phyloP scores from a whole-genome alignment of 2,888 invertebrate species.

The Drosophila robusta region DNA sequence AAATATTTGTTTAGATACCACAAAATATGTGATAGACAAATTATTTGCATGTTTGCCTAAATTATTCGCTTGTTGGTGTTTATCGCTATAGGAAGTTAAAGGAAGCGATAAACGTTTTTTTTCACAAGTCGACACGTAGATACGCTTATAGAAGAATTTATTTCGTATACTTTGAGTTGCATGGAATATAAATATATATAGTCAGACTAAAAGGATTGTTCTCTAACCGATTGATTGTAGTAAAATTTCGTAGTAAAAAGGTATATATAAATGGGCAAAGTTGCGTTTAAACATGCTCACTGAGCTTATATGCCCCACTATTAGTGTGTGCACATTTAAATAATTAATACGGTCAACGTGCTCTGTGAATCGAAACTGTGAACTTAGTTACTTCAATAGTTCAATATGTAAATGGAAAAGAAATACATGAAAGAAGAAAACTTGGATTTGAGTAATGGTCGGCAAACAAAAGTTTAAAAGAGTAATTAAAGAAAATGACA shows the following conservation, averaged over 20 bases:
- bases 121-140: constrained; percentile 12
- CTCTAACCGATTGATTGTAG: too few relatives aligned
- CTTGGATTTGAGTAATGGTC: background rate
- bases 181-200: too few relatives aligned
- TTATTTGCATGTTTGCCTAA: constrained; percentile 26
- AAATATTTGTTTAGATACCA: constrained; percentile 14
- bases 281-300: background rate
- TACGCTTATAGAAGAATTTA: constrained; percentile 13
- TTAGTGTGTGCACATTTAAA: constrained; percentile 23
- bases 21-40: constrained; percentile 10
- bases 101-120: background rate
- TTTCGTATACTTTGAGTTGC: too few relatives aligned
- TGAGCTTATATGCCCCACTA: background rate
- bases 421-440: background rate
- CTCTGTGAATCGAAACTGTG: constrained; percentile 22
- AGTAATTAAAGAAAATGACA: too few relatives aligned
- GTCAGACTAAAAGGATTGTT: too few relatives aligned
- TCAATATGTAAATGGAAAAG: constrained; percentile 24
- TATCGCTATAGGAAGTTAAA: constrained; percentile 32
- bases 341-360: constrained; percentile 60
- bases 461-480: too few relatives aligned
- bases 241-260: too few relatives aligned
- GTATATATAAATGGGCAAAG: background rate
- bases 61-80: constrained; percentile 21
- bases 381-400: constrained; percentile 31